Percentiles rank a stretch among this genome's conserved stretches.
Evolutionary conservation across 2,113 vertebrate species (phyloP).

Genomic region (Edolisoma coerulescens): DNA sequence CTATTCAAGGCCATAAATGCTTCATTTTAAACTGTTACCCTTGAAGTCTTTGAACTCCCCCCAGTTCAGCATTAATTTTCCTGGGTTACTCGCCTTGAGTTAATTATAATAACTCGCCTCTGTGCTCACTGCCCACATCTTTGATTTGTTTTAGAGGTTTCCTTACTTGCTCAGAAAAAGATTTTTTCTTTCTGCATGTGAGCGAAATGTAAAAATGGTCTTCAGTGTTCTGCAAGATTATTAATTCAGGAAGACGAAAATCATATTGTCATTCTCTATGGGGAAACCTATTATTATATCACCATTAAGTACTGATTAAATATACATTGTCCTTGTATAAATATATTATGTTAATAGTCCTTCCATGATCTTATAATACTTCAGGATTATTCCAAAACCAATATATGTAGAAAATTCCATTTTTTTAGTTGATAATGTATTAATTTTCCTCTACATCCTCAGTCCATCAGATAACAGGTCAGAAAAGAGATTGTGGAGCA

Average conservation of each 20-base stretch:
- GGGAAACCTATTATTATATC: constrained; percentile 50
- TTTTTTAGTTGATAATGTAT: background rate
- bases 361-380: constrained; percentile 29
- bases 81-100: background rate
- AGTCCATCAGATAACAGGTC: background rate
- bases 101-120: constrained; percentile 53
- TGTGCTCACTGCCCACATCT: background rate
- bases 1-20: background rate
- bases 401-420: background rate
- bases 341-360: constrained; percentile 34
- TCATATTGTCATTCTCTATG: background rate
- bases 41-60: background rate
- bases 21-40: background rate
- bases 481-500: background rate
- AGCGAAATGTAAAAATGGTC: constrained; percentile 14
- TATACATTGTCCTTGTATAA: constrained; percentile 41
- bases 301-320: constrained; percentile 50
- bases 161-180: background rate
- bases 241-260: constrained; percentile 57
- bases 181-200: background rate
- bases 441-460: background rate
- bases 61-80: constrained; percentile 3
- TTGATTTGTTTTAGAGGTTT: constrained; percentile 45
- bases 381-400: constrained; percentile 15
- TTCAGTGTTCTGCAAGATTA: constrained; percentile 15